Evolutionary conservation across 2,888 invertebrate genomes (phyloP), one percentile per base, ranked within the genome.

Genomic region (Resseliella maxima): DNA sequence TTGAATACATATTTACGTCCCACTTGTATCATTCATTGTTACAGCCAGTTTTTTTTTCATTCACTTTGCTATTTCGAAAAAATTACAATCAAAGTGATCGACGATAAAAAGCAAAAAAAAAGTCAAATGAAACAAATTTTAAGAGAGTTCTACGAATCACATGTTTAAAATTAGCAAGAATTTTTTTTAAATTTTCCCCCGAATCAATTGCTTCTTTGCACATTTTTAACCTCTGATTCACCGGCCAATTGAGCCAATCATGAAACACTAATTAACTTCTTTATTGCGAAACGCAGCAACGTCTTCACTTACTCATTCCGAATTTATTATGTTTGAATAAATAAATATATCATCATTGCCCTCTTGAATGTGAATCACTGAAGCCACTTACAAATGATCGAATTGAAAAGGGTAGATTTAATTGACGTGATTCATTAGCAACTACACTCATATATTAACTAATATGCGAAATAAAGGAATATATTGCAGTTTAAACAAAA

Each of bases 21-120:
- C 83, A 83, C 83, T 83, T 83, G 83, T 24, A 83, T 15, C 24
- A 59, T 2, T 83, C 31, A 83, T 83, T 81, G 81, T 81, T 81
- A 2, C 5, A 8, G 31, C 31, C 18, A 72, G 18, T 27, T 1
- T n/a, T 36, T 83, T 83, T 36, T 72, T 3, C 31, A 31, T 21
- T 72, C 24, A 15, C 6, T n/a, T 59, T 24, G 50, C 50, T n/a
- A 24, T 24, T 59, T n/a, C 27, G n/a, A 15, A 24, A n/a, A 24
- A 24, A 59, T 59, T 59, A 2, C 31, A 72, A 31, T 72, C 15
- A 72, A 72, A 72, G 31, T 72, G 72, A 72, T 72, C 72, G 18
- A 59, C 59, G 5, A 59, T 59, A 24, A 72, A 72, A 31, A n/a
- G n/a, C n/a, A n/a, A n/a, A 72, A 31, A 18, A 5, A 10, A 31